Conservation (phyloP, 2,888 invertebrate species). For the Agrilus mali region DNA sequence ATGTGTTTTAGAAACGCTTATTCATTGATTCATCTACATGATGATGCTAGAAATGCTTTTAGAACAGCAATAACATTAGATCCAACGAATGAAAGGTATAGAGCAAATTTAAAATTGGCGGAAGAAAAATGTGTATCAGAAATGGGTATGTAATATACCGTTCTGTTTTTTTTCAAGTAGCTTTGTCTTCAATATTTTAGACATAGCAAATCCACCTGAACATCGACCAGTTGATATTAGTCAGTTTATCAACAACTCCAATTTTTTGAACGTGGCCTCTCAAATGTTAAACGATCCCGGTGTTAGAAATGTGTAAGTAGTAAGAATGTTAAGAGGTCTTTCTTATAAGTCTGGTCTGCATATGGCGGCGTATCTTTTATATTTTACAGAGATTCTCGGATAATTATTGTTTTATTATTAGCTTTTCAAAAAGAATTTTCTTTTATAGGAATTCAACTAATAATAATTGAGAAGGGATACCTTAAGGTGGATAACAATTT, state of each 20-base stretch:
- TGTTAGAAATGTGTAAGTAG: constrained; percentile 55
- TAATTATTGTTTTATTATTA: no score
- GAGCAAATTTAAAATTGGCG: constrained; percentile 72
- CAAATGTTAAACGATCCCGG: constrained; percentile 75
- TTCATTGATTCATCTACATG: constrained; percentile 68
- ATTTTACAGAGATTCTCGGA: no score
- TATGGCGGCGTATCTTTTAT: no score
- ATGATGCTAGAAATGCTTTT: constrained; percentile 77
- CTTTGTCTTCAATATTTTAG: background rate
- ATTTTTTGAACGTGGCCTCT: constrained; percentile 71
- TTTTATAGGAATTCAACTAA: no score
- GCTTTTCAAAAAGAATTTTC: no score
- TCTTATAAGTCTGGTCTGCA: no score
- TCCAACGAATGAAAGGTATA: constrained; percentile 83
- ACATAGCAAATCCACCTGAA: background rate
- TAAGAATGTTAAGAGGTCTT: background rate
- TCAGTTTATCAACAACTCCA: constrained; percentile 65
- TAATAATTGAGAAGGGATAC: no score
- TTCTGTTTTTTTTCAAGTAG: no score
- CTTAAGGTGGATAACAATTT: no score
- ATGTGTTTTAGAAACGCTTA: constrained; percentile 51
- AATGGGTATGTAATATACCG: background rate
- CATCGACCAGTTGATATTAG: constrained; percentile 39
- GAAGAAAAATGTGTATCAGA: constrained; percentile 42
- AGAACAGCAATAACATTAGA: constrained; percentile 80